Evolutionary conservation across 92 coral and sea anemone genomes (phyloP).

Genomic region (Porites cylindrica): DNA sequence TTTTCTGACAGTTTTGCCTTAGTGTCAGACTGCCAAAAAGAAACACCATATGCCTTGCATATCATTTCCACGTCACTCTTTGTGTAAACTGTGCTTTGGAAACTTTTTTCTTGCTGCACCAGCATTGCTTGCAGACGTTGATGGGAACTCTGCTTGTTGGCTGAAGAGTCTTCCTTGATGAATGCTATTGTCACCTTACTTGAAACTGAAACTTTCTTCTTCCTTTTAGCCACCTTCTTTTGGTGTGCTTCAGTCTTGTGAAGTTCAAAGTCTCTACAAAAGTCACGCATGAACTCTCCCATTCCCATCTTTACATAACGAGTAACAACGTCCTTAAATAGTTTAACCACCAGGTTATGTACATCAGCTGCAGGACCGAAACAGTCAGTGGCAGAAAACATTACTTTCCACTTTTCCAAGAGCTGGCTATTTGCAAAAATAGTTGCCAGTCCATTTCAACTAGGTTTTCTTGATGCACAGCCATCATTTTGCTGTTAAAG

Average conservation of each 20-base stretch:
- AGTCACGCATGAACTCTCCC: slow-evolving; percentile 53
- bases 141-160: slow-evolving; percentile 32
- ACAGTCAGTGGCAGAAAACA: neutral
- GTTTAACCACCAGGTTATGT: slow-evolving; percentile 4
- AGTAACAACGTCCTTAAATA: slow-evolving; percentile 32
- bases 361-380: neutral
- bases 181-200: slow-evolving; percentile 11
- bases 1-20: slow-evolving; percentile 21
- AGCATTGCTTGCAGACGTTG: slow-evolving; percentile 31
- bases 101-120: slow-evolving; percentile 31
- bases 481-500: slow-evolving; percentile 38
- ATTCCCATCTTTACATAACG: slow-evolving; percentile 61
- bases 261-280: slow-evolving; percentile 42
- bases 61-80: slow-evolving; percentile 20
- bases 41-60: slow-evolving; percentile 37
- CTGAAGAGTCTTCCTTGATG: slow-evolving; percentile 30
- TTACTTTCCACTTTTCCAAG: slow-evolving; percentile 5
- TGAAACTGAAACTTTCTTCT: slow-evolving; percentile 18
- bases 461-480: neutral
- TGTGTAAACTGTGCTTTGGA: slow-evolving; percentile 41
- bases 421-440: slow-evolving; percentile 2
- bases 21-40: slow-evolving; percentile 17
- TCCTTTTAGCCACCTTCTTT: slow-evolving; percentile 48
- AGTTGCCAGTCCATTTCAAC: neutral
- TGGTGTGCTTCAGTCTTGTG: slow-evolving; percentile 69